Conservation (phyloP, 2,888 invertebrate genomes). For the Leucoma salicis region DNA sequence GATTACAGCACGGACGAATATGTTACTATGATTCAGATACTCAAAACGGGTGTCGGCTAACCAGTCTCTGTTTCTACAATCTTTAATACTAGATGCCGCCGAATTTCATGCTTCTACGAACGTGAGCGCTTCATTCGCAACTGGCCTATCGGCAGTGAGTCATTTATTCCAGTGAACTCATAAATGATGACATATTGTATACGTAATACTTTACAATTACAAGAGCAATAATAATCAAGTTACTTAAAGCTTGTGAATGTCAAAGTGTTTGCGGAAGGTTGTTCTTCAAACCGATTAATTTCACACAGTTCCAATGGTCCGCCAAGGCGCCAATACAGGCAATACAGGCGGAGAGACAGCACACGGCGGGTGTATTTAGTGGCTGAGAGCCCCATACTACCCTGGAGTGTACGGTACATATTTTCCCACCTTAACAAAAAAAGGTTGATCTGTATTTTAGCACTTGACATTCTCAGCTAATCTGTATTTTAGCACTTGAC, state of each 20-base stretch:
- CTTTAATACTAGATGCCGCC: conserved; percentile 36
- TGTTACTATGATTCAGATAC: conserved; percentile 61
- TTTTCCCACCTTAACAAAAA: too few species aligned
- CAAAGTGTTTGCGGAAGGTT: neutral
- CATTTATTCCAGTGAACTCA: conserved; percentile 45
- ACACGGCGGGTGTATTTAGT: too few species aligned
- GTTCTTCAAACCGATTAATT: neutral
- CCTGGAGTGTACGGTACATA: too few species aligned
- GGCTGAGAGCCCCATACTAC: too few species aligned
- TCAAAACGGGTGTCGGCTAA: conserved; percentile 47
- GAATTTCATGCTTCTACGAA: neutral
- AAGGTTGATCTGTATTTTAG: too few species aligned
- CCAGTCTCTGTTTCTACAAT: conserved; percentile 60
- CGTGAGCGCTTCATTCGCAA: conserved; percentile 23
- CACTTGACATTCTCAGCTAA: too few species aligned
- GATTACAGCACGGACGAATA: conserved; percentile 54
- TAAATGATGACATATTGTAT: conserved; percentile 27
- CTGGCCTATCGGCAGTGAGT: conserved; percentile 50
- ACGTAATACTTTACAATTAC: neutral
- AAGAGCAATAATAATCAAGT: neutral
- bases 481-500: too few species aligned
- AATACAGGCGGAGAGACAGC: too few species aligned
- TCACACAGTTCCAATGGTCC: too few species aligned
- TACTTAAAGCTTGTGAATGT: neutral
- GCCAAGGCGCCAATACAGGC: too few species aligned